phyloP scores from a whole-genome alignment of 1,140 invertebrate genomes.

The Laupala kohalensis region DNA sequence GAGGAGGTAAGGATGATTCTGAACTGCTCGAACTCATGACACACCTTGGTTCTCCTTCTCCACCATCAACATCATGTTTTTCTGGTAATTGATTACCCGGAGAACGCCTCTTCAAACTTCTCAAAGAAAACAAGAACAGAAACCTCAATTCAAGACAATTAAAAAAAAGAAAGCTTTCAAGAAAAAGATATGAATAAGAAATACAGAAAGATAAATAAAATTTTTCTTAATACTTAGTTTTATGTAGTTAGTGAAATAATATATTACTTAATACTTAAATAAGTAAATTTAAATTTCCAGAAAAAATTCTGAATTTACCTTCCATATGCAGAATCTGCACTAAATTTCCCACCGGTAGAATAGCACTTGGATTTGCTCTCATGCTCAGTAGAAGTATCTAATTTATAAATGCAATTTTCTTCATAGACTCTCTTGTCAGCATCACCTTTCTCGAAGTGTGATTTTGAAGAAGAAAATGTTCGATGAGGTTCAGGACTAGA shows the following conservation, averaged over 20 bases:
- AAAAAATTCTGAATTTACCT: constrained; percentile 32
- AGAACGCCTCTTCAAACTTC: constrained; percentile 28
- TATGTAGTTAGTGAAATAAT: not conserved
- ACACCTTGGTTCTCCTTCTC: constrained; percentile 12
- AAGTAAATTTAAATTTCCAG: not conserved
- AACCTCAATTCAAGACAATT: too few species aligned
- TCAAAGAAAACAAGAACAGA: not conserved
- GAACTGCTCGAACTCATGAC: constrained; percentile 36
- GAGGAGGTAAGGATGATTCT: constrained; percentile 28
- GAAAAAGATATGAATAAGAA: too few species aligned
- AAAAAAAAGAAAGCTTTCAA: too few species aligned
- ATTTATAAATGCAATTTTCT: not conserved
- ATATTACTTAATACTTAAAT: not conserved
- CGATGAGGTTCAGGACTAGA: constrained; percentile 6
- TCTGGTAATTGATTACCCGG: constrained; percentile 12
- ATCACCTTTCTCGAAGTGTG: not conserved
- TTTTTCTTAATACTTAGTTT: too few species aligned
- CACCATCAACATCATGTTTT: not conserved
- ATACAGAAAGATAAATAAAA: too few species aligned
- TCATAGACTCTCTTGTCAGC: not conserved
- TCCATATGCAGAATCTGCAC: constrained; percentile 52
- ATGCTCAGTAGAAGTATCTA: not conserved
- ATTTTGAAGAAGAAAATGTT: not conserved
- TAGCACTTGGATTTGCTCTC: not conserved
- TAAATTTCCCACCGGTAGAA: constrained; percentile 28